Percentiles rank a stretch among this genome's conserved stretches.
phyloP scores from a whole-genome alignment of 2,888 invertebrate species.

The Leucoptera coffeella region DNA sequence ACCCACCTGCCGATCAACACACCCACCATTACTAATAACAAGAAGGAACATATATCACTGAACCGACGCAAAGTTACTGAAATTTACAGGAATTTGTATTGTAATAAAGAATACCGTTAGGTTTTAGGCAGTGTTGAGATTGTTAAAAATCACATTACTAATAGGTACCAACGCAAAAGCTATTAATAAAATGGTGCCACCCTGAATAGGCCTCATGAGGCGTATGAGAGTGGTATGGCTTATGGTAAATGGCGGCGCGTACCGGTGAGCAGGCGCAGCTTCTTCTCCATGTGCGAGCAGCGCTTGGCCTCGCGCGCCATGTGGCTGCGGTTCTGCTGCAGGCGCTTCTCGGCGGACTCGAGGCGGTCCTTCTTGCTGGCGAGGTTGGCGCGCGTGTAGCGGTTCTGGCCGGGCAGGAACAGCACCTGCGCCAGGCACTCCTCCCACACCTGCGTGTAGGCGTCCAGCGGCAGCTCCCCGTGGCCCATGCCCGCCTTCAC shows the following conservation, averaged over 20 bases:
- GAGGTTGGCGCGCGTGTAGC: slow-evolving; percentile 90
- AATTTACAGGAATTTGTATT: no score
- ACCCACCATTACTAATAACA: no score
- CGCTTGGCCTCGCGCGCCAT: slow-evolving; percentile 97
- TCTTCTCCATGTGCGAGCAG: slow-evolving; percentile 97
- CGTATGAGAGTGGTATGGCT: no score
- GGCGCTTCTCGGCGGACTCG: slow-evolving; percentile 85
- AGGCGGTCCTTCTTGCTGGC: slow-evolving; percentile 94
- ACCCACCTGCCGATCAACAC: slow-evolving; percentile 19
- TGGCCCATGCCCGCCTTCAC: slow-evolving; percentile 94
- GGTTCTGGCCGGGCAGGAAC: slow-evolving; percentile 84
- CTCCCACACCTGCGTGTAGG: slow-evolving; percentile 94
- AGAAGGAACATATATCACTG: no score
- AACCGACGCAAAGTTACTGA: no score
- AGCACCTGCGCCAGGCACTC: slow-evolving; percentile 90
- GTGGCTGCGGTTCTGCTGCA: slow-evolving; percentile 90
- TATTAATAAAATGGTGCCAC: no score
- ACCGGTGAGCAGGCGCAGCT: slow-evolving; percentile 88
- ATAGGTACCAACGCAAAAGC: no score
- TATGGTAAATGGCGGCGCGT: no score
- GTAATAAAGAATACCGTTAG: no score
- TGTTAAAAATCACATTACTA: no score
- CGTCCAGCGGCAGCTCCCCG: slow-evolving; percentile 86
- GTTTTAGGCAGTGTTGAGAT: no score
- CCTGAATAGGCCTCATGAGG: no score